phyloP scores from a whole-genome alignment of 2,888 invertebrate genomes.

The Endomychus coccineus region DNA sequence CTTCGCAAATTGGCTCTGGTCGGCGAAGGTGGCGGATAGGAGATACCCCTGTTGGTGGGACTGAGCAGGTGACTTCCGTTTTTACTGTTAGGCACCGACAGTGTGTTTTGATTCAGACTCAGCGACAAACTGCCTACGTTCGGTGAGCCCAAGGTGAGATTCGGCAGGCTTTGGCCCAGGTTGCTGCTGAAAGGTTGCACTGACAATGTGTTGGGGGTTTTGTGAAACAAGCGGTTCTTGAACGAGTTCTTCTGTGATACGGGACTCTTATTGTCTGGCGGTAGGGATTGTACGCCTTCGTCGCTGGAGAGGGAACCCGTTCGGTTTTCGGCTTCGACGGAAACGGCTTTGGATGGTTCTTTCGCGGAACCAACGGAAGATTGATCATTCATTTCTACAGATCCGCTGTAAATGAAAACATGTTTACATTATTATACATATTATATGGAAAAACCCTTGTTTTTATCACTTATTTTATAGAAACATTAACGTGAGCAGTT shows the following conservation, averaged over 20 bases:
- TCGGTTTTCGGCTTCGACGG: conserved; percentile 55
- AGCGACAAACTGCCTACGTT: conserved; percentile 38
- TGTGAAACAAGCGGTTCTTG: conserved; percentile 39
- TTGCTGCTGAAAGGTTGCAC: conserved; percentile 60
- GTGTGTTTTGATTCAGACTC: conserved; percentile 45
- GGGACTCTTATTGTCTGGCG: conserved; percentile 44
- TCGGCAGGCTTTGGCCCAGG: conserved; percentile 74
- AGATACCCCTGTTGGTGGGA: conserved; percentile 63
- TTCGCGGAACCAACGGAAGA: conserved; percentile 45
- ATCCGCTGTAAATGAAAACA: conserved; percentile 48
- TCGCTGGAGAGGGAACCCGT: conserved; percentile 60
- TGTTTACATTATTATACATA: no score
- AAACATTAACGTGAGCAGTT: no score
- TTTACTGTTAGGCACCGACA: conserved; percentile 46
- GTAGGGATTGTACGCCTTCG: conserved; percentile 48
- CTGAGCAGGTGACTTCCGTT: conserved; percentile 45
- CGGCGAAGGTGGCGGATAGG: conserved; percentile 78
- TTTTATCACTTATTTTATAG: no score
- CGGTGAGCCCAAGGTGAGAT: conserved; percentile 51
- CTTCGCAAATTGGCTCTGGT: conserved; percentile 58
- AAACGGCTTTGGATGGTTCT: conserved; percentile 50
- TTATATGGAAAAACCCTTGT: no score
- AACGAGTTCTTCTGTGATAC: conserved; percentile 39
- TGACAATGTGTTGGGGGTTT: conserved; percentile 64
- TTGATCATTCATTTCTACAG: conserved; percentile 59